Base-by-base conservation (phyloP, 2,888 invertebrate genomes). In the Sminthurides aquaticus region DNA sequence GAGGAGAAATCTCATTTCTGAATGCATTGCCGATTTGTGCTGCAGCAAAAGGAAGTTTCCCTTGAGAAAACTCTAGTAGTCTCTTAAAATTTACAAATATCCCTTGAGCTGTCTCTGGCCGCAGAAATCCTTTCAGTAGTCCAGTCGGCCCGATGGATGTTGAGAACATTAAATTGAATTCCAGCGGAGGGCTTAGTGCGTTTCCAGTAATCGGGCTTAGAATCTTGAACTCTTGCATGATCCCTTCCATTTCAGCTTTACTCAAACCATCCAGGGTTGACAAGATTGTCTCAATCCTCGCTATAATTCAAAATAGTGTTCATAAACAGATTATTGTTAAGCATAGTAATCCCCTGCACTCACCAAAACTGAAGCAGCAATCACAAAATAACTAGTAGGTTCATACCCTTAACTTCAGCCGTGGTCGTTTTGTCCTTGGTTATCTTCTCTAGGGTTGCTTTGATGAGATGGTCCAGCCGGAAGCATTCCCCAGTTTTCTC, bases 61-160 rank as follows among this genome's bases (percentile, higher is more conserved):
- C 97, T 77, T 95, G 94, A 79, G 99, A 99, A 79, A 99, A 99
- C 79, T 97, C 97, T 62, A 99, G 79, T 27, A 99, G 83, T 18
- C 99, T 84, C 79, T 99, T 99, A 79, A 99, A 99, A 80, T 99
- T 99, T 0, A 99, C 98, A 81, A 99, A 99, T 74, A 99, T 99
- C 27, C 99, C 99, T 79, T 99, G 99, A 0, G 99, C 99, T 18
- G 99, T 99, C 82, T 99, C 99, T 25, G 99, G 99, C 67, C 99
- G 85, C 25, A 99, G 82, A 78, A 89, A 99, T 20, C 87, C 86
- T 75, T 59, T 73, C 0, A 74, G 68, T 2, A 91, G 81, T 0
- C 98, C 98, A 67, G 97, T 90, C 1, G 99, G 99, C 24, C 99
- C 99, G 77, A 99, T 99, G 78, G 91, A 91, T 0, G 97, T 98